A percentile compares a stretch with the other conserved stretches of the same genome.
Conservation (phyloP, 2,797 vertebrate genomes). For the Arremon brunneinucha region DNA sequence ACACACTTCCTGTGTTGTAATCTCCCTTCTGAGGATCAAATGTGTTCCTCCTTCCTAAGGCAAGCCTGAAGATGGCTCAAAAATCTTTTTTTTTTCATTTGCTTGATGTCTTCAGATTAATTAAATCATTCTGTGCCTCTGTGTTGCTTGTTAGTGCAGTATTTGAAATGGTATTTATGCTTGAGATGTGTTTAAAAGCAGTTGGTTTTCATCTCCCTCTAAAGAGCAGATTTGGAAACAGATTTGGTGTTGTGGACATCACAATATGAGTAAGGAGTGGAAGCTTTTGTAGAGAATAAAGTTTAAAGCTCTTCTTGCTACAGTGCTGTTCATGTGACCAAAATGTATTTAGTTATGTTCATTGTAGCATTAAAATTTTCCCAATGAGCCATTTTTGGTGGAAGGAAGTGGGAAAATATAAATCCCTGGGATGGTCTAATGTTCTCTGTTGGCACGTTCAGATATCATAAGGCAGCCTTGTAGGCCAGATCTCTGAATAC, state of each 20-base stretch:
- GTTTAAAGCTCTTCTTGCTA: neutral
- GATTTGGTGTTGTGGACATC: neutral
- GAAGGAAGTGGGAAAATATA: neutral
- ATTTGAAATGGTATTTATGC: neutral
- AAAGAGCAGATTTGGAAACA: neutral
- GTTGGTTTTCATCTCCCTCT: neutral
- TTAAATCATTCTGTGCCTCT: neutral
- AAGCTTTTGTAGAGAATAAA: neutral
- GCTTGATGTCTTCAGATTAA: neutral
- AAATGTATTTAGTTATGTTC: neutral
- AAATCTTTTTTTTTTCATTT: neutral
- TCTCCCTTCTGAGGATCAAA: neutral
- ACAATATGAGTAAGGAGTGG: neutral
- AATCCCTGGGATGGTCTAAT: fast-evolving
- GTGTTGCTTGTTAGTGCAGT: neutral
- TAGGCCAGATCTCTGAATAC: neutral
- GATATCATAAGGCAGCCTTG: neutral
- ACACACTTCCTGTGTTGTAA: neutral
- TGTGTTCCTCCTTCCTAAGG: neutral
- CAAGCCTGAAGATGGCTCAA: neutral
- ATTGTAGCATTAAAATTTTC: neutral
- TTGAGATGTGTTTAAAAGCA: neutral
- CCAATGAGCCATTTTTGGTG: neutral
- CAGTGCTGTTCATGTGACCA: neutral
- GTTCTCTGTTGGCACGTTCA: neutral